phyloP scores from a whole-genome alignment of 2,113 vertebrate species.

The Rhodinocichla rosea region DNA sequence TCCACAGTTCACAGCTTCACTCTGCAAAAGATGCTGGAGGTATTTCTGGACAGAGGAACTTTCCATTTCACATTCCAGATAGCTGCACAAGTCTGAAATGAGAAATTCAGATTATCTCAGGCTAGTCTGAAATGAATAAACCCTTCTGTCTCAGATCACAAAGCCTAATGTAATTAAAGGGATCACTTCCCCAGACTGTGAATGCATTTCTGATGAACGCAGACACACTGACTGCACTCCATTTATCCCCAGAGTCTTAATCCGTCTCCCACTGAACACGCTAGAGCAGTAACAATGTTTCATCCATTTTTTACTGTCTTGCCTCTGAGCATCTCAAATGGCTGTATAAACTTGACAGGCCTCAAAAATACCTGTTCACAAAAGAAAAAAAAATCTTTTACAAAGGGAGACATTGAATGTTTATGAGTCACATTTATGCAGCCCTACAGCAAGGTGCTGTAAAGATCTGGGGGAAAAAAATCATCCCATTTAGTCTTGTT shows the following conservation, averaged over 20 bases:
- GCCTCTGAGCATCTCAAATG: background rate
- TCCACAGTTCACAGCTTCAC: slow-evolving; percentile 74
- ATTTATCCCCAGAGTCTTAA: slow-evolving; percentile 7
- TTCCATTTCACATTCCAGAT: slow-evolving; percentile 84
- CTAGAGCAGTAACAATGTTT: background rate
- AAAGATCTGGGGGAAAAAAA: background rate
- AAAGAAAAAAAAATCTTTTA: background rate
- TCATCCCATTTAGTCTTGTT: background rate
- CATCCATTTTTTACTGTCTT: background rate
- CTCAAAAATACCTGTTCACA: background rate
- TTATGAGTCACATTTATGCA: background rate
- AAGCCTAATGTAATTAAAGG: slow-evolving; percentile 35
- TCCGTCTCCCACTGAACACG: background rate
- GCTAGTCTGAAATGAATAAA: slow-evolving; percentile 25
- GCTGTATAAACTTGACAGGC: background rate
- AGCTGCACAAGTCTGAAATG: slow-evolving; percentile 82
- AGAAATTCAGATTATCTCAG: slow-evolving; percentile 3
- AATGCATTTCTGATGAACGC: slow-evolving; percentile 5
- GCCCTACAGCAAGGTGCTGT: background rate
- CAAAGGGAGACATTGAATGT: background rate
- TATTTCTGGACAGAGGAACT: slow-evolving; percentile 76
- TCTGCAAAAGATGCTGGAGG: slow-evolving; percentile 86
- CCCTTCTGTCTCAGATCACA: background rate
- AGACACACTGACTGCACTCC: background rate
- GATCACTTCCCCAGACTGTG: background rate